Evolutionary conservation across 2,797 vertebrate genomes (phyloP), one percentile per base, ranked within the genome.

Genomic region (Hydrophis major): DNA sequence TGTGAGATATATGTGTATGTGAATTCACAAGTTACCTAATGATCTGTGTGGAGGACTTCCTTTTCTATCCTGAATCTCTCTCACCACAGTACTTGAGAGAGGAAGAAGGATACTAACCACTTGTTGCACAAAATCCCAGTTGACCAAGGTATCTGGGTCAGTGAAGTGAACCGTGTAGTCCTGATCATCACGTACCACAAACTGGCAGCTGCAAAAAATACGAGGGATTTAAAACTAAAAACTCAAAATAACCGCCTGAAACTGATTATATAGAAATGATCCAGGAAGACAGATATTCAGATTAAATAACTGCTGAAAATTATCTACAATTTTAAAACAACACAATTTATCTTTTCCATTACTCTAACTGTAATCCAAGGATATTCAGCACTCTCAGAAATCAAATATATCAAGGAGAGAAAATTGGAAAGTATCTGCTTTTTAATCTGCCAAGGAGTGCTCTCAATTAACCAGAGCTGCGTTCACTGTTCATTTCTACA

Each of bases 111-210:
- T 95, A 98, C 99, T 98, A 95, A 99, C 99, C 99, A 99, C 99
- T 98, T 99, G 99, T 97, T 99, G 98, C 98, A 99, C 99, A 97
- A 98, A 99, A 97, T 99, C 99, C 99, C 99, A 99, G 98, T 98
- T 99, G 96, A 99, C 99, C 97, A 99, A 98, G 59, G 98, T 99
- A 97, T 99, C 99, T 95, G 99, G 99, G 98, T 99, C 99, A 97
- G 98, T 98, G 98, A 99, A 99, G 97, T 99, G 99, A 96, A 98
- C 98, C 96, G 98, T 98, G 97, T 99, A 99, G 97, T 99, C 99
- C 97, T 99, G 98, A 96, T 99, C 99, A 97, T 99, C 99, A 92
- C 98, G 99, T 96, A 99, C 99, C 96, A 99, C 98, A 98, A 99
- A 99, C 96, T 99, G 99, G 98, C 99, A 99, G 97, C 99, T 99